Conservation (phyloP, 2,797 vertebrate species). For the Heteromormyrus szaboi region DNA sequence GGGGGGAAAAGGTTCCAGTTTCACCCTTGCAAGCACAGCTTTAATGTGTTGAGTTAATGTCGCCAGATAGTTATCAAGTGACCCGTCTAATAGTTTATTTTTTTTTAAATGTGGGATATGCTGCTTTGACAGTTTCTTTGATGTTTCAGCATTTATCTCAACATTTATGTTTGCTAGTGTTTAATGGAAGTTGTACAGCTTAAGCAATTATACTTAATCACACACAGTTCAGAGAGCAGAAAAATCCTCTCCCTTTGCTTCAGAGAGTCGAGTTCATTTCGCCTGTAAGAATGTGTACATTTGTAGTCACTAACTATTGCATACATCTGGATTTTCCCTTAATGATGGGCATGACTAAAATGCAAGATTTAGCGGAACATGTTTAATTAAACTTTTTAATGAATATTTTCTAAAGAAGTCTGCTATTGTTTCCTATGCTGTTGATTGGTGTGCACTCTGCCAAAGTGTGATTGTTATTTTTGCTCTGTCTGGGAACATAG, state of each 20-base stretch:
- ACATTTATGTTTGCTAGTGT: background rate
- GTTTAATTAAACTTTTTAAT: background rate
- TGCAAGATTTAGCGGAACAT: background rate
- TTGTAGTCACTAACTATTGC: background rate
- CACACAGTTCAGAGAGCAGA: background rate
- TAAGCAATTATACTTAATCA: conserved; percentile 8
- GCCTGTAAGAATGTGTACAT: background rate
- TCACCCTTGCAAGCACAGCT: background rate
- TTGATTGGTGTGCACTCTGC: background rate
- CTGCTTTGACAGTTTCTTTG: background rate
- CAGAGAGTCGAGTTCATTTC: background rate
- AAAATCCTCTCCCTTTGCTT: background rate
- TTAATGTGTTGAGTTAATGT: background rate
- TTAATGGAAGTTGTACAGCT: background rate
- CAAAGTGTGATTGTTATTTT: background rate
- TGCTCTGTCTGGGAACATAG: background rate
- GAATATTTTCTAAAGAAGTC: background rate
- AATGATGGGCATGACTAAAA: background rate
- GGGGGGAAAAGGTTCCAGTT: background rate
- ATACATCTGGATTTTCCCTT: background rate
- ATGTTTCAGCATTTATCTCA: conserved; percentile 10
- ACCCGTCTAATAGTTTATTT: background rate
- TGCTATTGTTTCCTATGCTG: background rate
- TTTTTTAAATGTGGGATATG: background rate
- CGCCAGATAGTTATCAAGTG: background rate